These are phyloP conservation scores for Alaudala cheleensis DNA, from an alignment of 2,113 vertebrate genomes.

Conservation along the genomic window DNA sequence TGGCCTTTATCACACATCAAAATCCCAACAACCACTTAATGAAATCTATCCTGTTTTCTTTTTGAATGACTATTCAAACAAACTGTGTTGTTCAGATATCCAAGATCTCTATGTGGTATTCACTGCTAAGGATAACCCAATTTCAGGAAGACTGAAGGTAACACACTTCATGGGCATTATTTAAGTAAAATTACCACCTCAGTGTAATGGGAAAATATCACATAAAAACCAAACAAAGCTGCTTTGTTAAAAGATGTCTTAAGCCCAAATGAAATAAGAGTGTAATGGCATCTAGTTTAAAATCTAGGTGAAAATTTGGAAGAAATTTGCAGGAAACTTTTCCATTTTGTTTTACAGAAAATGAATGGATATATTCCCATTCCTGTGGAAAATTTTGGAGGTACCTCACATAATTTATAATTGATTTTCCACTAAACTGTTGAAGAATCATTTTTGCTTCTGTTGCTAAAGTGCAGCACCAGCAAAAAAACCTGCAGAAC, in stretches of 20 bases:
- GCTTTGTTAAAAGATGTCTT: background rate
- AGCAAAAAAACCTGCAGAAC: conserved; percentile 49
- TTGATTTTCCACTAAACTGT: conserved; percentile 66
- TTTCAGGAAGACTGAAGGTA: background rate
- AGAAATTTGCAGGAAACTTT: conserved; percentile 42
- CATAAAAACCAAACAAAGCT: background rate
- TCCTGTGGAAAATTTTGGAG: conserved; percentile 48
- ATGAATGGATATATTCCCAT: conserved; percentile 38
- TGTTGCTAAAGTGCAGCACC: conserved; percentile 29
- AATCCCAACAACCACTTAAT: background rate
- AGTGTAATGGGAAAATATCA: background rate
- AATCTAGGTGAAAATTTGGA: conserved; percentile 20
- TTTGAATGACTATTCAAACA: background rate
- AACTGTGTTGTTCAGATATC: background rate
- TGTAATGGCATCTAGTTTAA: conserved; percentile 13
- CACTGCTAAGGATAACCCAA: background rate
- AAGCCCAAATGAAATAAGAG: conserved; percentile 21
- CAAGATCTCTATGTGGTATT: background rate
- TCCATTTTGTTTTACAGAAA: conserved; percentile 60
- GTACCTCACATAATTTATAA: conserved; percentile 56
- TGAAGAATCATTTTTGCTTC: conserved; percentile 32
- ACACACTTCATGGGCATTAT: background rate
- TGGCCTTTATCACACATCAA: background rate
- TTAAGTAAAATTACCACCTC: conserved; percentile 9
- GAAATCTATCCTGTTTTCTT: background rate